phyloP scores from a whole-genome alignment of 2,888 invertebrate species.

The Achlya flavicornis region DNA sequence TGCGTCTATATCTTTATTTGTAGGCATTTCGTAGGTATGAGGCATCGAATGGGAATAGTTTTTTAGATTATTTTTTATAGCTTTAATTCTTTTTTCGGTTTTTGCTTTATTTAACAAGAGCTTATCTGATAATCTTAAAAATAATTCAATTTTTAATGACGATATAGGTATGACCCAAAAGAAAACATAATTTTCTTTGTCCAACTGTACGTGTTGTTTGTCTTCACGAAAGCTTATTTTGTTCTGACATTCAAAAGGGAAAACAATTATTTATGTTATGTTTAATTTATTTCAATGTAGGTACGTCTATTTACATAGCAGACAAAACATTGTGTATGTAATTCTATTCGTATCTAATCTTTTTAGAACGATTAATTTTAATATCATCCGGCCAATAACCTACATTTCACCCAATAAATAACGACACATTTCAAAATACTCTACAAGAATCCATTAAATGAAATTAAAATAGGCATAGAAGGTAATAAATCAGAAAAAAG shows the following conservation, averaged over 20 bases:
- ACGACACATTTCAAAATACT: constrained; percentile 9
- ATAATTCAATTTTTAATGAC: constrained; percentile 19
- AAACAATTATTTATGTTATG: constrained; percentile 40
- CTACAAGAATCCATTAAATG: constrained; percentile 30
- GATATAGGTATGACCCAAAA: constrained; percentile 16
- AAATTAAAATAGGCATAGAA: constrained; percentile 27
- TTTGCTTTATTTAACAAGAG: too few species aligned
- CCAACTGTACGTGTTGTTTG: constrained; percentile 34
- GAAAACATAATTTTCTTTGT: constrained; percentile 22
- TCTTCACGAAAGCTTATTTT: constrained; percentile 30
- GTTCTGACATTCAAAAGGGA: constrained; percentile 39
- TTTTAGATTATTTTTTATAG: too few species aligned
- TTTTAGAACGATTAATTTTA: neutral
- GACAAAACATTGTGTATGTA: neutral
- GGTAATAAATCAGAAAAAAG: constrained; percentile 28
- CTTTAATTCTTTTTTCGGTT: too few species aligned
- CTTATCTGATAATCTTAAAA: too few species aligned
- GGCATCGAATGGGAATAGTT: too few species aligned
- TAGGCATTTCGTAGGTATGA: too few species aligned
- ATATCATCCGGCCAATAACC: constrained; percentile 4
- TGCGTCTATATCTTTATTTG: too few species aligned
- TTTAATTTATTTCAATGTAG: constrained; percentile 2
- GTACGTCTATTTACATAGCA: neutral
- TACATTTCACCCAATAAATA: constrained; percentile 9
- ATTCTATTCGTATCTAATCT: neutral